Evolutionary conservation across 2,113 vertebrate species (phyloP), one percentile per base, ranked within the genome.

Genomic region (Myiozetetes cayanensis): DNA sequence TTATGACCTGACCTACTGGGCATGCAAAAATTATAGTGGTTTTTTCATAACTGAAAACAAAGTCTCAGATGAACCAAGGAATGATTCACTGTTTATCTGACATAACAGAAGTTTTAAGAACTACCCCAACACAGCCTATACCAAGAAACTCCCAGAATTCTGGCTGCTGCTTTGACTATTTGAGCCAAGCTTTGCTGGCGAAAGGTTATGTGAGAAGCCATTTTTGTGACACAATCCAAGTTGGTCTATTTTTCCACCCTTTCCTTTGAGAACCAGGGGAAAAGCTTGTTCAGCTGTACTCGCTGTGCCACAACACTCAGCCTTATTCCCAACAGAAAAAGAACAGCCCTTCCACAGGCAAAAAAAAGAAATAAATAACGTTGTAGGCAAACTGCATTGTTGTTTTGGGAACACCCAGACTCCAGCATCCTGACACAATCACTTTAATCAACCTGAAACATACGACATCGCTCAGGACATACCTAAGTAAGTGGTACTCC

Each of bases 251-350:
- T 87, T 87, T 70, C 76, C 19, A 41, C 63, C 62, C 35, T 87
- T 97, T 95, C 89, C 77, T 95, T 80, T 25, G 27, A 97, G 77
- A 92, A 83, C 10, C 10, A 70, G 14, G 17, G 80, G 22, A 83
- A 96, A 95, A 85, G 83, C 88, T 88, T 97, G 62, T 70, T 95
- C 96, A 95, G 96, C 93, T 95, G 49, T 71, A 86, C 71, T 84
- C 67, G 67, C 59, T 81, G 35, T 89, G 90, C 87, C 87, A 77
- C 50, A 93, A 70, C 8, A n/a, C 74, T 92, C 58, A 90, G 92
- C 68, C 46, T 87, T 91, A 80, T 37, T 96, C 85, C 62, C 6
- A 1, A 44, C 25, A 84, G 63, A 87, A 86, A 94, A 90, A 77
- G 67, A 74, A 79, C 59, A 90, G 72, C 17, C 49, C 41, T 76